phyloP scores from a whole-genome alignment of 1,140 invertebrate species.

The Sinonovacula constricta region DNA sequence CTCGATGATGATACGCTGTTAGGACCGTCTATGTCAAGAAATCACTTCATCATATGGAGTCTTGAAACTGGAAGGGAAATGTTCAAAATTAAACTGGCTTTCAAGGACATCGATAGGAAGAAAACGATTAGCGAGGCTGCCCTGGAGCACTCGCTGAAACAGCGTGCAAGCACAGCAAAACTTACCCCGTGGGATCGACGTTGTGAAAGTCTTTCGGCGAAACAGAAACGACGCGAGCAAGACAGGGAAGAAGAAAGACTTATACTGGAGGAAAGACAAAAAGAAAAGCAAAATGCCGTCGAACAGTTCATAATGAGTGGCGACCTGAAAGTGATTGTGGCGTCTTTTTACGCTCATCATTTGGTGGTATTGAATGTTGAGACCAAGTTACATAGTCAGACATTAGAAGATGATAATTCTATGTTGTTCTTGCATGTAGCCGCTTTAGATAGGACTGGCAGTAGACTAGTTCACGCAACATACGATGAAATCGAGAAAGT shows the following conservation, averaged over 20 bases:
- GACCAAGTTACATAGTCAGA: slow-evolving; percentile 65
- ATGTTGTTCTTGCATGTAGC: slow-evolving; percentile 75
- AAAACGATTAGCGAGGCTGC: slow-evolving; percentile 34
- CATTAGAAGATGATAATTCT: slow-evolving; percentile 71
- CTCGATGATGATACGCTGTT: slow-evolving; percentile 73
- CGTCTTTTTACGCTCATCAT: slow-evolving; percentile 77
- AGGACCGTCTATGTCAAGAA: slow-evolving; percentile 72
- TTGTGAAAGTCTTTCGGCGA: slow-evolving; percentile 65
- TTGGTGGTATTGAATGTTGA: slow-evolving; percentile 75
- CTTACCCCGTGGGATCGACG: slow-evolving; percentile 76
- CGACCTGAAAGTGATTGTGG: slow-evolving; percentile 73
- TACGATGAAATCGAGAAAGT: slow-evolving; percentile 76
- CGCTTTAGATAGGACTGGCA: slow-evolving; percentile 70
- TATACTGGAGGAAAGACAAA: slow-evolving; percentile 65
- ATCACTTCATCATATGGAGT: slow-evolving; percentile 76
- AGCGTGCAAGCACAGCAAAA: slow-evolving; percentile 54
- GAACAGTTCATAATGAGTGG: slow-evolving; percentile 75
- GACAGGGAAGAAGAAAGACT: slow-evolving; percentile 66
- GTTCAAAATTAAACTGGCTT: slow-evolving; percentile 70
- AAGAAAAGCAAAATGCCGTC: slow-evolving; percentile 75
- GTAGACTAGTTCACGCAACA: slow-evolving; percentile 74
- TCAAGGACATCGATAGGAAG: slow-evolving; percentile 63
- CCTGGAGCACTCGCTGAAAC: slow-evolving; percentile 29
- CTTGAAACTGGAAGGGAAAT: slow-evolving; percentile 68
- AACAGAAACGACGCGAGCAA: slow-evolving; percentile 60